Evolutionary conservation across 2,113 vertebrate species (phyloP), one percentile per base, ranked within the genome.

Genomic region (Poecilia latipinna): DNA sequence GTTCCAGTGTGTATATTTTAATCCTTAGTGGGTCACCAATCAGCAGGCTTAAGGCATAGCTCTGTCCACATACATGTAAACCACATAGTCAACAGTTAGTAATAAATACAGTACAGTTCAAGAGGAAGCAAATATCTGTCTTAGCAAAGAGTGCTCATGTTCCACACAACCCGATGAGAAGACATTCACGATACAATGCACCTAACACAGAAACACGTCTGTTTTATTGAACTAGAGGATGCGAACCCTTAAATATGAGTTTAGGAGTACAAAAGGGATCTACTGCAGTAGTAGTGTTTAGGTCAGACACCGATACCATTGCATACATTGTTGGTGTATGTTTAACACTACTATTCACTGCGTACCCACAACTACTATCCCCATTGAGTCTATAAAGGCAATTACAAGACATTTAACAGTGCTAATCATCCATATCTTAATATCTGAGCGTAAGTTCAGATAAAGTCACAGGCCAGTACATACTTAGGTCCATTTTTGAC

Each of bases 1-100:
- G 78, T 84, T 95, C 93, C 94, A 95, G 94, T 94, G 94, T 95
- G 81, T 91, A 69, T 91, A 80, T 85, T 90, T 90, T 79, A 88
- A 89, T 83, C 77, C 26, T 80, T 87, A 44, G 82, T 81, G 83
- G 88, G 83, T 87, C 75, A 87, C 86, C 64, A 79, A 75, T 91
- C 93, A 93, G 93, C 91, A 93, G 93, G 89, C 84, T 85, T 91
- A 93, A 91, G 90, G 90, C 89, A 92, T 88, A 79, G 61, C 75
- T 91, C 77, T 77, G 82, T 84, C 74, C 73, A 87, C 61, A 79
- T 48, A 75, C 26, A 66, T 75, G 68, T 72, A 82, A 76, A 71
- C 84, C 73, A 84, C 81, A 91, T 80, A 89, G 79, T 86, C 84
- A 77, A 90, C 82, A 85, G 54, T 71, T 82, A 73, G 77, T 86